These are phyloP conservation scores for Smittia aterrima DNA, from an alignment of 2,888 invertebrate species.

Conservation along the genomic window DNA sequence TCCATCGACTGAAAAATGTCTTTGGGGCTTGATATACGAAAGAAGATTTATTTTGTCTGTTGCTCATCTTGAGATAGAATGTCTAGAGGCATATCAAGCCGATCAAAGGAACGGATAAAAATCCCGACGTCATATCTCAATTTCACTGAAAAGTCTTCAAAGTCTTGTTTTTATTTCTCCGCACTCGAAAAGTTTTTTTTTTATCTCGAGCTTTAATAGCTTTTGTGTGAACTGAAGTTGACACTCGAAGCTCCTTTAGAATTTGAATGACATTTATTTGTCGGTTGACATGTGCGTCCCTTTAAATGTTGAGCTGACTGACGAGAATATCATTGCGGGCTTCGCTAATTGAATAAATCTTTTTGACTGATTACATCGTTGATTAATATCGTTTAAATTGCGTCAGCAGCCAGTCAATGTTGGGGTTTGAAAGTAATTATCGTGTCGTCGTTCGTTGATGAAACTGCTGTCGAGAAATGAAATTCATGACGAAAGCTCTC, in stretches of 20 bases:
- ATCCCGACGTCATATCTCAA: no score
- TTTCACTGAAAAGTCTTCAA: no score
- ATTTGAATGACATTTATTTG: not conserved
- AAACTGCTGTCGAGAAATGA: no score
- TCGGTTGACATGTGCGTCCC: not conserved
- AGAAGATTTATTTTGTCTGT: no score
- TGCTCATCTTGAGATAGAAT: not conserved
- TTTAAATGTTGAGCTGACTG: not conserved
- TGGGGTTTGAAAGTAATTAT: not conserved
- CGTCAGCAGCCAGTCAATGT: not conserved
- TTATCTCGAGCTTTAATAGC: no score
- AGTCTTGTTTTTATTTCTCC: no score
- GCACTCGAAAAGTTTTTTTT: no score
- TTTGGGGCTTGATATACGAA: no score
- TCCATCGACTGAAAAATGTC: not conserved
- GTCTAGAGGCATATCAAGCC: no score
- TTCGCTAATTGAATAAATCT: constrained; percentile 1
- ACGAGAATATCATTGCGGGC: not conserved
- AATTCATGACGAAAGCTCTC: not conserved
- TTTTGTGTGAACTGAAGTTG: no score
- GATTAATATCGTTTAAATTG: constrained; percentile 8
- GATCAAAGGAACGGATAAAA: no score
- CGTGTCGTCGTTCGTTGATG: not conserved
- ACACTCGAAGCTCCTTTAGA: no score
- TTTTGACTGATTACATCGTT: not conserved